These are phyloP conservation scores for Rhyacophila brunnea DNA, from an alignment of 1,140 invertebrate genomes.

Conservation along the genomic window DNA sequence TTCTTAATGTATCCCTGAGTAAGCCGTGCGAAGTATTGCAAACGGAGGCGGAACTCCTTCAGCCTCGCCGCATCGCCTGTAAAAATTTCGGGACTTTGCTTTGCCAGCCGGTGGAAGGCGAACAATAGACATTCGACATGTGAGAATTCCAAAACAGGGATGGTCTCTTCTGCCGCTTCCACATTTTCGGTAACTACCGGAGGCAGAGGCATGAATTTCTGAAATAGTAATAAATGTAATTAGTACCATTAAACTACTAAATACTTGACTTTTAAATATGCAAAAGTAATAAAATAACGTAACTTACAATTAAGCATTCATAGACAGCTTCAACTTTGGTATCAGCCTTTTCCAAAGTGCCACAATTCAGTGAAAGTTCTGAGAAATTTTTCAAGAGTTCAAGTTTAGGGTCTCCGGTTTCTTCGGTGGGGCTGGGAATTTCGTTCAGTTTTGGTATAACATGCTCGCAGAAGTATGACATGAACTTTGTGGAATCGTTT, in stretches of 20 bases:
- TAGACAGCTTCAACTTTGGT: conserved; percentile 75
- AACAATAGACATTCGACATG: conserved; percentile 92
- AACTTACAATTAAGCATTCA: conserved; percentile 74
- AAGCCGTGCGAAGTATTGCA: conserved; percentile 90
- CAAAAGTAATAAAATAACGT: too few relatives aligned
- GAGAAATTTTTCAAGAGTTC: conserved; percentile 86
- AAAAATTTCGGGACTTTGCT: conserved; percentile 72
- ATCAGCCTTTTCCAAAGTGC: conserved; percentile 71
- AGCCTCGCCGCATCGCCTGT: conserved; percentile 74
- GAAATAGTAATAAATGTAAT: conserved; percentile 34
- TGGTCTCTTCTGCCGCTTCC: conserved; percentile 53
- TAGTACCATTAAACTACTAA: too few relatives aligned
- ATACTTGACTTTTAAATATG: too few relatives aligned
- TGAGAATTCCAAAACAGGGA: conserved; percentile 85
- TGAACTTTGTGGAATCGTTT: conserved; percentile 83
- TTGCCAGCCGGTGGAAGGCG: conserved; percentile 84
- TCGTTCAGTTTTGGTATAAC: conserved; percentile 69
- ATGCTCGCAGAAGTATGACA: conserved; percentile 84
- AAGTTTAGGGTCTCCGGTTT: conserved; percentile 71
- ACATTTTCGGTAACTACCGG: conserved; percentile 62
- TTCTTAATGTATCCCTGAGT: conserved; percentile 92
- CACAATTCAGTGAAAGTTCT: conserved; percentile 76
- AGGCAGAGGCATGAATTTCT: conserved; percentile 79
- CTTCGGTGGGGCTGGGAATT: conserved; percentile 55
- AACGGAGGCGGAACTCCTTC: conserved; percentile 83